Conservation (phyloP, 1,140 invertebrate species). For the Apis cerana region DNA sequence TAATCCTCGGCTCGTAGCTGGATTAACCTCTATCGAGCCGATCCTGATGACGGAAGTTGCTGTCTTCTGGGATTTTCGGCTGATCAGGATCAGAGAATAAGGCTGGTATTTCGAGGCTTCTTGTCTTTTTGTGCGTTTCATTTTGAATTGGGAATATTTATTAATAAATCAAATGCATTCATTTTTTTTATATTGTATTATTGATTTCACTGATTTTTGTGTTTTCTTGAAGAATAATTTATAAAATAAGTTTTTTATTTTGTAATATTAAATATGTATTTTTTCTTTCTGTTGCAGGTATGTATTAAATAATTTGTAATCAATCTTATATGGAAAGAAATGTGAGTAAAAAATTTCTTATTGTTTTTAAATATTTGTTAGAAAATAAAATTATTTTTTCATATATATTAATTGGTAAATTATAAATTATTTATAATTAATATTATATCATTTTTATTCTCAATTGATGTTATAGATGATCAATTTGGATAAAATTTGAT, state of each 20-base stretch:
- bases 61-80: constrained; percentile 17
- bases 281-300: constrained; percentile 15
- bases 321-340: background rate
- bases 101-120: background rate
- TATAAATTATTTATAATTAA: too few relatives aligned
- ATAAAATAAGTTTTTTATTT: background rate
- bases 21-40: constrained; percentile 30
- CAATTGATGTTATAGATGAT: too few relatives aligned
- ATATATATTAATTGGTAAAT: too few relatives aligned
- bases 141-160: too few relatives aligned
- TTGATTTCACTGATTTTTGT: too few relatives aligned
- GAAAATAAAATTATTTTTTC: background rate
- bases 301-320: background rate
- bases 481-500: too few relatives aligned
- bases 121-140: background rate
- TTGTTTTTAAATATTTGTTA: background rate
- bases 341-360: constrained; percentile 4
- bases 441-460: too few relatives aligned
- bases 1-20: constrained; percentile 24
- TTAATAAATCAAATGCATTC: too few relatives aligned
- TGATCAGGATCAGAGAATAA: background rate
- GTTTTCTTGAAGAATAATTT: background rate
- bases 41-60: constrained; percentile 28
- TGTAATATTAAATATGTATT: background rate
- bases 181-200: too few relatives aligned